phyloP scores from a whole-genome alignment of 2,113 vertebrate species.

The Perca schrenkii region DNA sequence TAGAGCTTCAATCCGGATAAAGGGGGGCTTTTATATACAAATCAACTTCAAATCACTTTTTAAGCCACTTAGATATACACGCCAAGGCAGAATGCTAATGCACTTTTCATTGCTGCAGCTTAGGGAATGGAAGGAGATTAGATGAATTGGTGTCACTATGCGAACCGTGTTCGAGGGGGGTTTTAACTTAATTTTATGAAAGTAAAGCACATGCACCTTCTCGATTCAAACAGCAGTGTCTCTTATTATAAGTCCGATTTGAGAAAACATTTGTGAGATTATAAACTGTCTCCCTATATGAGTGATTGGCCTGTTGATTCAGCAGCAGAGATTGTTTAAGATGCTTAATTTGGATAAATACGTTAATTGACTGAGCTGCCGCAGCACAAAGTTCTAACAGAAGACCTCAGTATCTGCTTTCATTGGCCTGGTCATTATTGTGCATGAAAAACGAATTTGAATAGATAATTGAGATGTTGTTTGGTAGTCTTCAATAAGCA shows the following conservation, averaged over 20 bases:
- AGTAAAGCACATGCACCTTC: conserved; percentile 65
- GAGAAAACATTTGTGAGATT: neutral
- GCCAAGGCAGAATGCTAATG: conserved; percentile 88
- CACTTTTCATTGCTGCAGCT: conserved; percentile 87
- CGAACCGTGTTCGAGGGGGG: conserved; percentile 77
- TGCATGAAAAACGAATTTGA: neutral
- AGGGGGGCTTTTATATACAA: conserved; percentile 91
- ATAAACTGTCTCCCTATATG: neutral
- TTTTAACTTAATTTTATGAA: conserved; percentile 87
- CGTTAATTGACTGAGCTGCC: conserved; percentile 22
- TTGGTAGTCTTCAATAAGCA: neutral
- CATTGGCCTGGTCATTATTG: neutral
- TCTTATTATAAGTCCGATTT: neutral
- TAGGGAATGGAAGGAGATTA: conserved; percentile 87
- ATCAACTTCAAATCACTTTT: conserved; percentile 92
- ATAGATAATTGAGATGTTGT: neutral
- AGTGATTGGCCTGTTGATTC: conserved; percentile 26
- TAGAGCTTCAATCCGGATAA: conserved; percentile 90
- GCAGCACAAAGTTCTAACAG: neutral
- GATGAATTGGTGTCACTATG: conserved; percentile 85
- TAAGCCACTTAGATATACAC: conserved; percentile 91
- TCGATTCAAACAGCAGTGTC: conserved; percentile 7
- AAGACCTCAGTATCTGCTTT: conserved; percentile 11
- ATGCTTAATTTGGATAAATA: conserved; percentile 40
- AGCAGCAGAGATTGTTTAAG: neutral